Conservation (phyloP, 2,113 vertebrate genomes). For the Burhinus bistriatus region DNA sequence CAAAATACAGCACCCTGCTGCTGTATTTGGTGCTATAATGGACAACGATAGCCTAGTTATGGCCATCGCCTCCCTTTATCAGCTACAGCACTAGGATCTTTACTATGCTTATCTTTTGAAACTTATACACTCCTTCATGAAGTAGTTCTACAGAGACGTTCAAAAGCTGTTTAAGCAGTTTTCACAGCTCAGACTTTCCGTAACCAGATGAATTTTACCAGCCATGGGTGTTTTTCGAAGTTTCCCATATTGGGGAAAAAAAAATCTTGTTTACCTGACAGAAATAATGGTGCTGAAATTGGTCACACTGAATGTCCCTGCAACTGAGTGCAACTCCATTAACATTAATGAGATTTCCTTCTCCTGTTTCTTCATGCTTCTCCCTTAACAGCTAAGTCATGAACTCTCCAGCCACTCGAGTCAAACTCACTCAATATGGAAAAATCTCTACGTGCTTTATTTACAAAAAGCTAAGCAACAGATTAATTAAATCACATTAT, state of each 20-base stretch:
- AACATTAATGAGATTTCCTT: background rate
- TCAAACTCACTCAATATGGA: background rate
- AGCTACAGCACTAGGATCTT: background rate
- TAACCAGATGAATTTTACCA: background rate
- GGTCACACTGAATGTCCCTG: background rate
- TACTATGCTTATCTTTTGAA: background rate
- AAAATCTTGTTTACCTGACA: background rate
- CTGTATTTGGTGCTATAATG: background rate
- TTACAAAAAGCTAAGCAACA: background rate
- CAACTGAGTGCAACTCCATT: background rate
- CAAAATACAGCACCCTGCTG: background rate
- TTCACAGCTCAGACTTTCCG: background rate
- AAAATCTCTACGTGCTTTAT: background rate
- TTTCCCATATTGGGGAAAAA: background rate
- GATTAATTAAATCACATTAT: background rate
- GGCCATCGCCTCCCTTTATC: background rate
- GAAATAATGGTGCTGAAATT: background rate
- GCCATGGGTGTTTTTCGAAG: background rate
- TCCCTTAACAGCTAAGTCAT: background rate
- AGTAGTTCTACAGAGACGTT: background rate
- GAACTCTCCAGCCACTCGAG: background rate
- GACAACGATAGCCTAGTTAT: background rate
- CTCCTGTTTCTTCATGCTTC: background rate
- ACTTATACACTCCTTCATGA: background rate
- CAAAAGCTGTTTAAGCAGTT: background rate